Evolutionary conservation across 2,113 vertebrate genomes (phyloP).

Genomic region (Phalacrocorax aristotelis): DNA sequence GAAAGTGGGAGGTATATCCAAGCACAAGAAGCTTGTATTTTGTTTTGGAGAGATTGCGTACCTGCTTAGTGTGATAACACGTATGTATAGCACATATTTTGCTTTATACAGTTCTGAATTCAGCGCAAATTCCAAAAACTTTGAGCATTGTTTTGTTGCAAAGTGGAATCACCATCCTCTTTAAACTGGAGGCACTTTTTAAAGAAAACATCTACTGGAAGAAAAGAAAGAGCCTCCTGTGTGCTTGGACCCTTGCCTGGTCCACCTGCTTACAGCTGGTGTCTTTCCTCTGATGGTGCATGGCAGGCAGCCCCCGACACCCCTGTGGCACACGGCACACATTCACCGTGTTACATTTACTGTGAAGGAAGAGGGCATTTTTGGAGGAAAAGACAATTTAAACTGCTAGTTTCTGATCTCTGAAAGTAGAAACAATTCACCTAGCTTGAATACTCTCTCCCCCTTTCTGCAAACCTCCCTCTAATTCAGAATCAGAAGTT

Average conservation of each 20-base stretch:
- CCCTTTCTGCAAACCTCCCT: neutral
- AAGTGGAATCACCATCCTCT: neutral
- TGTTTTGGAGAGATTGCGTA: neutral
- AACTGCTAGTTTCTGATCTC: neutral
- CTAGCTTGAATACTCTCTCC: neutral
- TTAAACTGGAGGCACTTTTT: neutral
- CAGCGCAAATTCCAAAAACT: neutral
- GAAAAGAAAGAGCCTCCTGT: neutral
- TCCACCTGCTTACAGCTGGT: neutral
- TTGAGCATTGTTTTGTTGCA: neutral
- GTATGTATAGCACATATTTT: neutral
- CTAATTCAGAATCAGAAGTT: neutral
- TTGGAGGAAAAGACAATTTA: neutral
- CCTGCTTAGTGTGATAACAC: neutral
- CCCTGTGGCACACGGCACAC: no score
- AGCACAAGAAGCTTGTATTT: neutral
- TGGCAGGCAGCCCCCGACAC: accelerated
- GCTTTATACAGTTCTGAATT: neutral
- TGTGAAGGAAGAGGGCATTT: neutral
- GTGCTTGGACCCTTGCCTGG: neutral
- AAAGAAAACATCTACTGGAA: neutral
- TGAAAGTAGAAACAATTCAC: neutral
- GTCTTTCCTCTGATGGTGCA: accelerated
- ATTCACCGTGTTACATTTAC: accelerated
- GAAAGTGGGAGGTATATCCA: neutral